Evolutionary conservation across 2,797 vertebrate genomes (phyloP).

Genomic region (Geotrypetes seraphini): DNA sequence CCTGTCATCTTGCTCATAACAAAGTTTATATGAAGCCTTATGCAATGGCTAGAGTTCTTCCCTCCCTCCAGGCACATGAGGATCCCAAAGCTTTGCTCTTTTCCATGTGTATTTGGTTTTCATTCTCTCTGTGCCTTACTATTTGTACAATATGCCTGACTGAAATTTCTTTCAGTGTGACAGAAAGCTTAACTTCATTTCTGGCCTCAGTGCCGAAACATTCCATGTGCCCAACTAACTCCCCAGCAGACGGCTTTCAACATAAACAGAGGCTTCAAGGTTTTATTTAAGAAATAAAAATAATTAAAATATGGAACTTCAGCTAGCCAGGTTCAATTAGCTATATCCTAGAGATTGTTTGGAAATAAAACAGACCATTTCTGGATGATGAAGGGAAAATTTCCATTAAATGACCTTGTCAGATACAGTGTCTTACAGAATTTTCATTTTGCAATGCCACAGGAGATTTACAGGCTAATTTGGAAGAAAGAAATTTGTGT

Average conservation of each 20-base stretch:
- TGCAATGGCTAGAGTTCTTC: too few relatives aligned
- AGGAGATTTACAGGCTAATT: too few relatives aligned
- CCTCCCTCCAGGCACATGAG: too few relatives aligned
- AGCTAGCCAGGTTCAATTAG: slow-evolving; percentile 11
- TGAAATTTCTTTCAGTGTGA: background rate
- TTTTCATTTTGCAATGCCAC: slow-evolving; percentile 28
- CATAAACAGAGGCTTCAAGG: slow-evolving; percentile 5
- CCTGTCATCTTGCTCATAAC: too few relatives aligned
- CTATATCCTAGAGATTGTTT: slow-evolving; percentile 13
- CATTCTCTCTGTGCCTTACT: too few relatives aligned
- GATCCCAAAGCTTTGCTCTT: too few relatives aligned
- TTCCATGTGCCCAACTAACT: slow-evolving; percentile 13
- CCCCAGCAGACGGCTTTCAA: slow-evolving; percentile 4
- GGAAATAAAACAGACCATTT: slow-evolving; percentile 39
- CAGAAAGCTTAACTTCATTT: slow-evolving; percentile 26
- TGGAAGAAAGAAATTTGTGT: slow-evolving; percentile 28
- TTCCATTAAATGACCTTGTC: slow-evolving; percentile 37
- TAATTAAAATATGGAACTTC: slow-evolving; percentile 3
- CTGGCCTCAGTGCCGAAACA: slow-evolving; percentile 8
- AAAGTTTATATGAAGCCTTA: too few relatives aligned
- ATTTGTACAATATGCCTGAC: slow-evolving; percentile 2
- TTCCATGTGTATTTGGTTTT: too few relatives aligned
- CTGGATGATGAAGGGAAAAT: slow-evolving; percentile 6
- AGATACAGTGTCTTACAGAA: slow-evolving; percentile 34
- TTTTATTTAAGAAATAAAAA: slow-evolving; percentile 15